Conservation (phyloP, 2,888 invertebrate genomes). For the Mechanitis messenoides region DNA sequence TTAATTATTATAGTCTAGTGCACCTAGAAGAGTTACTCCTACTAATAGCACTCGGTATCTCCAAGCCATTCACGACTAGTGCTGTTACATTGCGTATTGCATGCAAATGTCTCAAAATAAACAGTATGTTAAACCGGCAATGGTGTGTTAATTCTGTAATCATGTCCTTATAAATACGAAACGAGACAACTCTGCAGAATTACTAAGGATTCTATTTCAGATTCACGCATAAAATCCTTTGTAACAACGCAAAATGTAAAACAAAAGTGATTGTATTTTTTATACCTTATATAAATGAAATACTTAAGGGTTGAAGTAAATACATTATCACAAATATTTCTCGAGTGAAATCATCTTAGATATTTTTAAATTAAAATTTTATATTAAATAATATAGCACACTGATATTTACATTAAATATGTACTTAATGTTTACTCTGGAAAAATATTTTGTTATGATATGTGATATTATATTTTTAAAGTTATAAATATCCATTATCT, state of each 20-base stretch:
- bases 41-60: constrained; percentile 17
- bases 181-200: constrained; percentile 13
- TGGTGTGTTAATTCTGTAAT: constrained; percentile 4
- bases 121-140: constrained; percentile 4
- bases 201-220: constrained; percentile 18
- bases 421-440: too few species aligned
- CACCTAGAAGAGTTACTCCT: constrained; percentile 47
- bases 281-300: neutral
- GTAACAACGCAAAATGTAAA: constrained; percentile 18
- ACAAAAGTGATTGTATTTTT: constrained; percentile 10
- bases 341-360: too few species aligned
- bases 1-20: constrained; percentile 71
- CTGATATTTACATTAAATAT: too few species aligned
- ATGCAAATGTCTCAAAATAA: neutral
- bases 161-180: neutral
- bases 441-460: too few species aligned
- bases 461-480: neutral
- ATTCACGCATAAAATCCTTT: constrained; percentile 19
- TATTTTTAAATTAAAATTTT: too few species aligned
- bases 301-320: too few species aligned
- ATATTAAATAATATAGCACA: too few species aligned
- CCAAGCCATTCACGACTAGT: constrained; percentile 8
- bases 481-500: neutral
- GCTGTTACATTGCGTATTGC: constrained; percentile 15
- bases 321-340: too few species aligned